phyloP scores from a whole-genome alignment of 2,113 vertebrate species.

The Uria aalge region DNA sequence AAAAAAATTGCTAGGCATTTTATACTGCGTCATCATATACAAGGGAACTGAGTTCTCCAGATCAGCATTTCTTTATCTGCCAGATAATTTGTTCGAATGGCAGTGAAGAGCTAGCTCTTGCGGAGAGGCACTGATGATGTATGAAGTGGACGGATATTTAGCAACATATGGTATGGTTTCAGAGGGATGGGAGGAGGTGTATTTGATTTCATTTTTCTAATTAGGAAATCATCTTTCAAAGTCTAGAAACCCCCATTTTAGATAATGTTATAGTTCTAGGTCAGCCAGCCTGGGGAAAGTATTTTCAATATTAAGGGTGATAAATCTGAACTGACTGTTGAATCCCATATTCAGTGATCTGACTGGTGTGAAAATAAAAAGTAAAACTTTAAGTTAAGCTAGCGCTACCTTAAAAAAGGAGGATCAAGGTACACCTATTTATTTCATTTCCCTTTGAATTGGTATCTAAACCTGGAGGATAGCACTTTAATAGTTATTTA shows the following conservation, averaged over 20 bases:
- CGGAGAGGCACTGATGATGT: not conserved
- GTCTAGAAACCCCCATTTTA: not conserved
- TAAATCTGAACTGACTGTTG: not conserved
- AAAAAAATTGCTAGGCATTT: not conserved
- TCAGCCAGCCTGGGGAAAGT: not conserved
- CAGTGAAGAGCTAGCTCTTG: not conserved
- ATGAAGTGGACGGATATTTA: not conserved
- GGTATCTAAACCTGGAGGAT: not conserved
- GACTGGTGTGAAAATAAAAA: not conserved
- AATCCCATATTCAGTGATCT: not conserved
- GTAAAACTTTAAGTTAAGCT: not conserved
- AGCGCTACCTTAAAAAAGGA: not conserved
- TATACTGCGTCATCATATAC: not conserved
- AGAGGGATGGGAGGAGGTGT: not conserved
- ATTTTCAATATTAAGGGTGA: not conserved
- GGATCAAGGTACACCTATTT: not conserved
- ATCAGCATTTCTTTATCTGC: not conserved
- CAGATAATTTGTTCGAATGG: not conserved
- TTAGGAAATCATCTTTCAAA: not conserved
- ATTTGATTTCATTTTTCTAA: slow-evolving; percentile 6
- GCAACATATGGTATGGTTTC: not conserved
- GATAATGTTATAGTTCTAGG: not conserved
- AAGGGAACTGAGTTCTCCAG: not conserved
- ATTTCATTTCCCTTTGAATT: not conserved
- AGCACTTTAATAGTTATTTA: not conserved